A percentile compares a stretch with the other conserved stretches of the same genome.
These are phyloP conservation scores for Diarsia rubi DNA, from an alignment of 2,888 invertebrate species.

Conservation along the genomic window DNA sequence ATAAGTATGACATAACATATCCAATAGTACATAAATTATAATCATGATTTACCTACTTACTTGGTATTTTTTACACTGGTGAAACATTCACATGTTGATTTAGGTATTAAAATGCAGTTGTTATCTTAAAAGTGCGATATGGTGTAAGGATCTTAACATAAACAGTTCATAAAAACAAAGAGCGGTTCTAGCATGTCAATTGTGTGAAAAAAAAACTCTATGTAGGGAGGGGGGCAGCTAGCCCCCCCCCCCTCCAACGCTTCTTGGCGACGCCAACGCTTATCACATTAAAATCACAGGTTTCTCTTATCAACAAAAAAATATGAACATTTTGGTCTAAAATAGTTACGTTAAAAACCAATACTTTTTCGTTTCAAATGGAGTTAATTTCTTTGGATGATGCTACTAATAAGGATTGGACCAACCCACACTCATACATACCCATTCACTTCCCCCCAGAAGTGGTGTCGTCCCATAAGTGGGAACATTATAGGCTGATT, in stretches of 20 bases:
- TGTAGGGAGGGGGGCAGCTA: background rate
- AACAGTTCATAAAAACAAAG: background rate
- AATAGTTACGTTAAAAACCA: background rate
- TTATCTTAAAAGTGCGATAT: background rate
- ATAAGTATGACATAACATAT: background rate
- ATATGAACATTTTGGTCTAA: background rate
- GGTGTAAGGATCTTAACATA: background rate
- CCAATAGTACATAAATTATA: background rate
- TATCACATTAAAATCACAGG: conserved; percentile 36
- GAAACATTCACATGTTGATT: background rate
- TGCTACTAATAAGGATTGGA: too few species aligned
- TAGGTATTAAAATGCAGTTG: background rate
- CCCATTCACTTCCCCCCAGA: too few species aligned
- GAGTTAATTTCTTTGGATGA: background rate
- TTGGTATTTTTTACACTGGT: background rate
- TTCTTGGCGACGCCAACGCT: background rate
- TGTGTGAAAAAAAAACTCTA: background rate
- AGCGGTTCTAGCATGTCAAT: background rate
- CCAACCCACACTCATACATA: too few species aligned
- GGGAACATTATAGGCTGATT: too few species aligned
- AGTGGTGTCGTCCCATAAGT: too few species aligned
- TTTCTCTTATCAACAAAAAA: conserved; percentile 21
- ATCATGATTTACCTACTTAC: background rate
- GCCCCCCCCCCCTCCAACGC: background rate
- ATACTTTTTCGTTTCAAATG: background rate